Evolutionary conservation across 2,797 vertebrate species (phyloP).

Genomic region (Choloepus didactylus): DNA sequence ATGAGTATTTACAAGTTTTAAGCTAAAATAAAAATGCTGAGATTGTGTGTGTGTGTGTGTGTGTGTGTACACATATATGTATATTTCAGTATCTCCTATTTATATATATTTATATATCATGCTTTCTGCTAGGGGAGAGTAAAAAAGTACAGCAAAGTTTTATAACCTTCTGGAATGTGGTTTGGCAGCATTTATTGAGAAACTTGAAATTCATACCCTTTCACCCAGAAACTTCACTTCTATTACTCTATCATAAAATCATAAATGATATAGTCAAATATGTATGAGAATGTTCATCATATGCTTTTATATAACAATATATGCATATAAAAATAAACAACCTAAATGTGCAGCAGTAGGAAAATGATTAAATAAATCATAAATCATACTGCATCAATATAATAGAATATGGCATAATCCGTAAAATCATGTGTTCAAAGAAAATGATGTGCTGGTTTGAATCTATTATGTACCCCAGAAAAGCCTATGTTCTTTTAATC

Average conservation of each 20-base stretch:
- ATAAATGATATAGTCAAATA: conserved; percentile 17
- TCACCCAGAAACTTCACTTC: conserved; percentile 33
- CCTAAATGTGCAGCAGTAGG: background rate
- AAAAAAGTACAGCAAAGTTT: conserved; percentile 25
- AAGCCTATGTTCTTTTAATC: no score
- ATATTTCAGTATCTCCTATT: background rate
- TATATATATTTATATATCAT: background rate
- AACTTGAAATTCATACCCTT: background rate
- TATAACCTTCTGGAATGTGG: background rate
- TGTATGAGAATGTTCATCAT: background rate
- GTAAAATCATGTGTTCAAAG: conserved; percentile 56
- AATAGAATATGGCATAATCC: background rate
- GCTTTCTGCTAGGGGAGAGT: background rate
- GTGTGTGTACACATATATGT: background rate
- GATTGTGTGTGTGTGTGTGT: background rate
- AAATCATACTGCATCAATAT: conserved; percentile 51
- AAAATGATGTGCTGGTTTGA: background rate
- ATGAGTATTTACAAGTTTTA: conserved; percentile 6
- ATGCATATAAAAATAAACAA: background rate
- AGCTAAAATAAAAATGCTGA: conserved; percentile 37
- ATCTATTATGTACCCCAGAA: no score
- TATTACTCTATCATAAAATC: conserved; percentile 61
- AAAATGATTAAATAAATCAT: conserved; percentile 61
- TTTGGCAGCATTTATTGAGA: conserved; percentile 42
- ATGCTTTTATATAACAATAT: conserved; percentile 49